These are phyloP conservation scores for Iguana delicatissima DNA, from an alignment of 2,797 vertebrate species.

Conservation along the genomic window DNA sequence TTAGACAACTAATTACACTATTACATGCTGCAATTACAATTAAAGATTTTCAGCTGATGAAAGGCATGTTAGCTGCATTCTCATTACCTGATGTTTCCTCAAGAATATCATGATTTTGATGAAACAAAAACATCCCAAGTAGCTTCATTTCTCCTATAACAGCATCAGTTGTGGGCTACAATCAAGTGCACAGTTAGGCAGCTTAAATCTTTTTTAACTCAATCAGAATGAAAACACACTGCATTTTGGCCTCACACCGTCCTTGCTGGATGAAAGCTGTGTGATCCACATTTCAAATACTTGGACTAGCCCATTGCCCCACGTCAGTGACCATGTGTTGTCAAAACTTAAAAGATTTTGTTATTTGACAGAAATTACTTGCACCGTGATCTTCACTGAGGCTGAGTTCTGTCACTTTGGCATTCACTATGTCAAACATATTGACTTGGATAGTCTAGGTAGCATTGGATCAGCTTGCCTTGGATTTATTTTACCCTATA, in stretches of 20 bases:
- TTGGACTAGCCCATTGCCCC: not conserved
- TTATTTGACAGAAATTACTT: not conserved
- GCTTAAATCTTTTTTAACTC: not conserved
- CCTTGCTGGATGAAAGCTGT: conserved; percentile 46
- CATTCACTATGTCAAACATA: not conserved
- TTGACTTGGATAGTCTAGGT: not conserved
- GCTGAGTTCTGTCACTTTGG: not conserved
- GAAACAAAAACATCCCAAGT: conserved; percentile 75
- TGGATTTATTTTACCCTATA: not conserved
- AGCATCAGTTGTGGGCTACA: conserved; percentile 40
- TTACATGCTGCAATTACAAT: conserved; percentile 83
- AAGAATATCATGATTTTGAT: conserved; percentile 76
- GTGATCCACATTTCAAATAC: not conserved
- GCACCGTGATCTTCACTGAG: not conserved
- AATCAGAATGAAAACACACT: conserved; percentile 29
- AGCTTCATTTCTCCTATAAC: conserved; percentile 70
- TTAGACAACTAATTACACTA: conserved; percentile 81
- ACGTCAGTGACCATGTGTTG: not conserved
- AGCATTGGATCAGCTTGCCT: not conserved
- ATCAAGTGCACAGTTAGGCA: not conserved
- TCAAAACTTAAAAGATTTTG: not conserved
- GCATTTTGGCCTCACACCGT: conserved; percentile 32
- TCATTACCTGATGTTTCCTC: conserved; percentile 80
- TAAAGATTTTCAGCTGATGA: conserved; percentile 82
- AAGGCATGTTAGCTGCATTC: conserved; percentile 74